Base-by-base conservation (phyloP, 1,140 invertebrate species). In the Zaprionus nigranus region DNA sequence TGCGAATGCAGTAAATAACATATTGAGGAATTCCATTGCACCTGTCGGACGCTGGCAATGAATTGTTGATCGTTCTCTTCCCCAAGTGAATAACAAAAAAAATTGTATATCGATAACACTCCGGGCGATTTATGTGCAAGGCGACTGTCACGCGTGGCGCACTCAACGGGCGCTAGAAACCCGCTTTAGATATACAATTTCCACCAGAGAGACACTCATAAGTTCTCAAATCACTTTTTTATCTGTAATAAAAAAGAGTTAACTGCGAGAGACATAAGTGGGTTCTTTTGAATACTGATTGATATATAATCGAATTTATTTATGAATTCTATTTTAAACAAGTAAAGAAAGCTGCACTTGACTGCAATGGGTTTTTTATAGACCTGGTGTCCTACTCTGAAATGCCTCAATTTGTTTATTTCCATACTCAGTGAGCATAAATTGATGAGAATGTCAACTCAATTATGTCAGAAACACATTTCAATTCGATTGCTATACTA, bases 1-100 rank as follows among this genome's bases (percentile, higher is more conserved):
- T 59, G 22, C 54, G 53, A 73, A 62, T 60, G 69, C 64, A 76
- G 82, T 82, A 78, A 87, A 82, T 77, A 79, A 64, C 46, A 43
- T 59, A 43, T 77, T 54, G 22, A 66, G 75, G 77, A 85, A 75
- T 81, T 68, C 49, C 59, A 68, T 59, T 64, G 54, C 73, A 75
- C 56, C 36, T 64, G 36, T 20, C 46, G 30, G 28, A 58, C 51
- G 58, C 74, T 66, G 67, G 43, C 61, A 53, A 36, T 77, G 81
- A 80, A 79, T 83, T n/a, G 28, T 60, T 74, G 82, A 83, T 80
- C 24, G n/a, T 43, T 43, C 40, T 17, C 46, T 20, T 51, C 46
- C 20, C 46, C 46, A 20, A 7, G 40, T 46, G 40, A 46, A 46
- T 46, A 17, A 51, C 20, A 51, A 51, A 22, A 34, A 34, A n/a